Evolutionary conservation across 2,113 vertebrate species (phyloP), one percentile per base, ranked within the genome.

Genomic region (Peromyscus leucopus): DNA sequence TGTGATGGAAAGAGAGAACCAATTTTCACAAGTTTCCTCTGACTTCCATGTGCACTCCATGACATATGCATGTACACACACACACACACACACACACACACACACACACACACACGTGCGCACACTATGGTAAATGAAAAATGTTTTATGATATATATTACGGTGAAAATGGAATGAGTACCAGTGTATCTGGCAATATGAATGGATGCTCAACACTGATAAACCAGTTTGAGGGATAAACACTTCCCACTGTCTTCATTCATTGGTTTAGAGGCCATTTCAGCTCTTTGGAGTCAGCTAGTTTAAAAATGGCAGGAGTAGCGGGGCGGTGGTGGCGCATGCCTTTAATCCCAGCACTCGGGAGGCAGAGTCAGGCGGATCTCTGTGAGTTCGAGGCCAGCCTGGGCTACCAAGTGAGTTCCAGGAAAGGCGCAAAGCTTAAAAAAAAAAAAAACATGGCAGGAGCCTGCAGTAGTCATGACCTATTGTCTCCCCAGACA

Each of bases 171-270:
- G 31, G 33, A 16, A 17, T 28, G 48, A 51, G 55, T 65, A 16
- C 22, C 31, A 39, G 2, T 87, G 10, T 61, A 16, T 67, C 36
- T 15, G 36, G 15, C 9, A n/a, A 61, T 69, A 4, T n/a, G 5
- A 5, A 33, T 28, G 1, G 10, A 15, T 31, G 1, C 15, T 26
- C 4, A 28, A 63, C 17, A 31, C 2, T 17, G 0, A 67, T 69
- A 51, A 79, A 91, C 1, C 1, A 89, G 17, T 19, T 31, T 48
- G 2, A 24, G 65, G 12, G 2, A 33, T 36, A 11, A 7, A 4
- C 1, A 79, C 0, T 0, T 15, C 39, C 28, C 0, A 11, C 0
- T 22, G 4, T 69, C 3, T 28, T 88, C 4, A 31, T 46, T 79
- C 36, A 46, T 33, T 31, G 39, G 8, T 16, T 5, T 61, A 87